Conservation (phyloP, 2,888 invertebrate species). For the Diogma glabrata region DNA sequence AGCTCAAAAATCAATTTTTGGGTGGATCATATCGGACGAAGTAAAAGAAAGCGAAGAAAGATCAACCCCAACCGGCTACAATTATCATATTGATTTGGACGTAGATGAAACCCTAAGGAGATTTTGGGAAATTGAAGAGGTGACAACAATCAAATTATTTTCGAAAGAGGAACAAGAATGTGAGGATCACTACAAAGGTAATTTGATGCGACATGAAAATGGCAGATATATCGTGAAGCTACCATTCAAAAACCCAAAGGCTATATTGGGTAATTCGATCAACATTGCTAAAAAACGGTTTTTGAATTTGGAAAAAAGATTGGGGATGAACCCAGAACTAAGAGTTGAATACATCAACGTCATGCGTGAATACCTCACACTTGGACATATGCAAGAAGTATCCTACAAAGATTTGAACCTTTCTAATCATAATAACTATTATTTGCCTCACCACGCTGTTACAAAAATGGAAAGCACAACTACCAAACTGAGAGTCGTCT, state of each 20-base stretch:
- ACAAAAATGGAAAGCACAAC: not conserved
- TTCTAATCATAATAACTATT: not conserved
- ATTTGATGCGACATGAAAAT: too few relatives aligned
- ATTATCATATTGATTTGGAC: not conserved
- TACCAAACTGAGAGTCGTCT: too few relatives aligned
- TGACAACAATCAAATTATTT: not conserved
- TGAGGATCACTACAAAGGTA: not conserved
- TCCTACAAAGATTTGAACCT: not conserved
- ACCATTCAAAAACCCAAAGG: too few relatives aligned
- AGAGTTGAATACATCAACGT: not conserved
- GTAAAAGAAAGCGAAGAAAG: too few relatives aligned
- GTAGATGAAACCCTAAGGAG: not conserved
- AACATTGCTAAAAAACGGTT: not conserved
- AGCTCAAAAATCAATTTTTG: not conserved
- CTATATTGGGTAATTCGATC: not conserved
- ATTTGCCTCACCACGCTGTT: not conserved
- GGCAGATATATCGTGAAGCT: too few relatives aligned
- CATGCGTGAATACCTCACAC: not conserved
- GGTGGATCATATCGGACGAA: not conserved
- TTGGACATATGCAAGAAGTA: not conserved
- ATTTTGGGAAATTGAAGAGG: not conserved
- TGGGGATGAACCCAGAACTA: not conserved
- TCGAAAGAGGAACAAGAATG: not conserved
- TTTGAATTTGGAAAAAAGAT: not conserved
- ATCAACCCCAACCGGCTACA: not conserved